Conservation (phyloP, 2,113 vertebrate genomes). For the Pongo abelii region DNA sequence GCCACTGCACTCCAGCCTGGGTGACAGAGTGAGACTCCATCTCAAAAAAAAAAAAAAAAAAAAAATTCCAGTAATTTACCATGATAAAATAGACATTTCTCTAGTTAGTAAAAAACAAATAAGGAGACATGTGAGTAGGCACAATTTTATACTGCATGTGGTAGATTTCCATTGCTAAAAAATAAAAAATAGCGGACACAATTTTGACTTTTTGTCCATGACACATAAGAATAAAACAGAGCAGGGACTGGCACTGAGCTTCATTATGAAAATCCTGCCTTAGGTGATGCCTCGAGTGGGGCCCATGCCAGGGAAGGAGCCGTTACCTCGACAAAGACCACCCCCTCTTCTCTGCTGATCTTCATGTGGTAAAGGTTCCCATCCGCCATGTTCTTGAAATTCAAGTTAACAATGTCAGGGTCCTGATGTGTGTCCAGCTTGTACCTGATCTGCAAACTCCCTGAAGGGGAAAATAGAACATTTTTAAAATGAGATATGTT, state of each 20-base stretch:
- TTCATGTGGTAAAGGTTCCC: conserved; percentile 82
- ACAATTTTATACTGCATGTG: neutral
- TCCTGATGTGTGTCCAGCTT: conserved; percentile 82
- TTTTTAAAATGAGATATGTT: neutral
- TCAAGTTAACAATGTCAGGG: conserved; percentile 81
- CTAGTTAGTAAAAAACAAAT: neutral
- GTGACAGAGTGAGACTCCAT: too few relatives aligned
- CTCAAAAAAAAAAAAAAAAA: too few relatives aligned
- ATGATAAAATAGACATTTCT: neutral
- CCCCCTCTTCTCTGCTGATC: conserved; percentile 82
- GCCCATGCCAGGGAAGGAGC: too few relatives aligned
- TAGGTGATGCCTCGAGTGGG: too few relatives aligned
- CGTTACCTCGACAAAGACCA: conserved; percentile 84
- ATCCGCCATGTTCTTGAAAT: conserved; percentile 82
- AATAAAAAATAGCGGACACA: neutral
- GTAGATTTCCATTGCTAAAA: neutral
- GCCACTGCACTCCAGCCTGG: too few relatives aligned
- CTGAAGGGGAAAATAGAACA: conserved; percentile 56
- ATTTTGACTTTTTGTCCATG: neutral
- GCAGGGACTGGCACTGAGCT: neutral
- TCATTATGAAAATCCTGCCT: neutral
- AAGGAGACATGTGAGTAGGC: neutral
- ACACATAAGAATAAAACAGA: neutral
- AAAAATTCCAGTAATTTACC: neutral
- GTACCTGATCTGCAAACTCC: conserved; percentile 86